Base-by-base conservation (phyloP, 2,113 vertebrate species). In the Pterophyllum scalare region DNA sequence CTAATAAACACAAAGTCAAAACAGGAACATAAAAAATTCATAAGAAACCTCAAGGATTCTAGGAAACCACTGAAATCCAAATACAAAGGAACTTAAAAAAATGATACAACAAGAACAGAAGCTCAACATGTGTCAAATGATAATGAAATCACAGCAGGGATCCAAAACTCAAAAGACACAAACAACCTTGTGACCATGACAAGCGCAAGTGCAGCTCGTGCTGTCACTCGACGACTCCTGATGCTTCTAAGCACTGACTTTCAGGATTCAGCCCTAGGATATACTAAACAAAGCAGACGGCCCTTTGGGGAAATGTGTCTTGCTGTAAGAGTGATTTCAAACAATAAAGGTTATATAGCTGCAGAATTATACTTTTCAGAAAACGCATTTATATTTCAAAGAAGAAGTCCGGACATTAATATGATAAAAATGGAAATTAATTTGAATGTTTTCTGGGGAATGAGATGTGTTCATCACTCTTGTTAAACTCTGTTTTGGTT, bases 291-390 rank as follows among this genome's bases (percentile, higher is more conserved):
- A 57, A 38, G 67, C 60, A 77, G 81, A 49, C 46, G 52, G 72
- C 46, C 9, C 26, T 67, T 31, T 15, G 38, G 60, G 74, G 75
- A 83, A 75, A 17, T 4, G n/a, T 65, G 11, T 77, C 43, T 19
- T 67, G 74, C 52, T 83, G 81, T 60, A 31, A 67, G 52, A 65
- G 54, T 2, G 74, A 65, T 58, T 65, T 60, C 67, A 35, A 35
- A 67, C 24, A 77, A 46, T 15, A 77, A 2, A 31, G 26, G 7
- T 58, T 40, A 58, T 79, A 26, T 56, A 46, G 40, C 40, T 26
- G 64, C 64, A 19, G 15, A 46, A 67, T 46, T 67, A 11, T 46
- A n/a, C 10, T 24, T 67, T 67, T 67, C 46, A 46, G 40, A 38
- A 19, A 46, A 67, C 2, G 3, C 8, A 11, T 26, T 46, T 19